Conservation (phyloP, 2,113 vertebrate species). For the Andinoacara biseriatus region DNA sequence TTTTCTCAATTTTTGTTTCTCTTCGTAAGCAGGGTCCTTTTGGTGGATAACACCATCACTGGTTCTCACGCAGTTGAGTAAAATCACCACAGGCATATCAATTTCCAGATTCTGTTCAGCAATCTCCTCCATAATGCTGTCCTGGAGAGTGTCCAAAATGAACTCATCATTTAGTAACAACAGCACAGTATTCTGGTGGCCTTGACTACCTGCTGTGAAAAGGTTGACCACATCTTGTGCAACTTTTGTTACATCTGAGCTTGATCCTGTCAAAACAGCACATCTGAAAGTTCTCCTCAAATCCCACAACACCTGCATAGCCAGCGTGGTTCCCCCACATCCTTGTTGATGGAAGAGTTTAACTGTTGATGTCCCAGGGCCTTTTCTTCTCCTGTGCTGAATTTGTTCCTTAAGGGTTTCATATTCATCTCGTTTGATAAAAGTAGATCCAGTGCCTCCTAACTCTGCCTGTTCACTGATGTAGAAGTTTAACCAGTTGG, state of each 20-base stretch:
- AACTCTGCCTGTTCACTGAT: slow-evolving; percentile 25
- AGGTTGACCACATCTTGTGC: slow-evolving; percentile 43
- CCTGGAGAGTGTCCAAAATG: slow-evolving; percentile 6
- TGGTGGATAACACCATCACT: background rate
- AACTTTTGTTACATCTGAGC: background rate
- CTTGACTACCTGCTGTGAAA: slow-evolving; percentile 23
- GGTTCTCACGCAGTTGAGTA: slow-evolving; percentile 30
- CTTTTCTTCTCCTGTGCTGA: accelerated
- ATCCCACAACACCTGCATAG: slow-evolving; percentile 69
- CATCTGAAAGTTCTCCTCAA: slow-evolving; percentile 47
- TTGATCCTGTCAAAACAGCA: slow-evolving; percentile 41
- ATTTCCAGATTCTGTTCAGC: background rate
- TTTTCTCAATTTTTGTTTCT: accelerated
- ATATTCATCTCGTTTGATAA: slow-evolving; percentile 56
- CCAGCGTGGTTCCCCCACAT: slow-evolving; percentile 65
- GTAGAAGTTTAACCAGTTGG: slow-evolving; percentile 65
- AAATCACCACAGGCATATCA: slow-evolving; percentile 36
- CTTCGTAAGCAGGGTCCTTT: background rate
- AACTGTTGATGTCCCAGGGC: background rate
- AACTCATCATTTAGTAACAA: slow-evolving; percentile 48
- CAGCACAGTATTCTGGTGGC: slow-evolving; percentile 56
- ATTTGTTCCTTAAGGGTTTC: background rate
- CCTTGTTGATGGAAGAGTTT: slow-evolving; percentile 57
- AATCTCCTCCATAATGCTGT: slow-evolving; percentile 19
- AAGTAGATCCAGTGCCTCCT: background rate